Conservation (phyloP, 2,888 invertebrate genomes). For the Metopia argyrocephala region DNA sequence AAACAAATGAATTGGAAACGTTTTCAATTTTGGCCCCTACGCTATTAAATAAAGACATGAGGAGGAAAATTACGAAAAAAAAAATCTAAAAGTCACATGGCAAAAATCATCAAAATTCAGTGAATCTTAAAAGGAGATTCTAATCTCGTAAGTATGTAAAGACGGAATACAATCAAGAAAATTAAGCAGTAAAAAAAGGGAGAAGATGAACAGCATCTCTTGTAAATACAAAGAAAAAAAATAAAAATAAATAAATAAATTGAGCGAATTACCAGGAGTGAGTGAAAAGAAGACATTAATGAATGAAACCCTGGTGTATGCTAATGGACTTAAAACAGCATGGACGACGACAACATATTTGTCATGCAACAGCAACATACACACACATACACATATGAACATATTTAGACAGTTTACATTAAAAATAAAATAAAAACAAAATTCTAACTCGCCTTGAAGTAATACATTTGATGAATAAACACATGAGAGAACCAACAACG, state of each 20-base stretch:
- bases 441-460: constrained; percentile 43
- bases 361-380: constrained; percentile 42
- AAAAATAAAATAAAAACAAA: constrained; percentile 30
- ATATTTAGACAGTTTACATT: neutral
- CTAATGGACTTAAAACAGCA: constrained; percentile 58
- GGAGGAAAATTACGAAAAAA: too few species aligned
- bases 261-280: neutral
- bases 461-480: constrained; percentile 62
- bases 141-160: neutral
- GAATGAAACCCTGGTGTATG: constrained; percentile 55
- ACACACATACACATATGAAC: constrained; percentile 1
- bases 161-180: neutral
- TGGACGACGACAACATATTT: constrained; percentile 46
- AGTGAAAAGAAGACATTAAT: too few species aligned
- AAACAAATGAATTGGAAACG: constrained; percentile 47
- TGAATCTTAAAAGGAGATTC: neutral
- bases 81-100: neutral
- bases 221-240: neutral
- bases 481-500: constrained; percentile 39
- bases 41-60: neutral
- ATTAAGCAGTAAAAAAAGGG: neutral
- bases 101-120: neutral
- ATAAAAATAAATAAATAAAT: neutral
- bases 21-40: neutral
- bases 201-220: neutral